Conservation (phyloP, 2,113 vertebrate species). For the Semnornis frantzii region DNA sequence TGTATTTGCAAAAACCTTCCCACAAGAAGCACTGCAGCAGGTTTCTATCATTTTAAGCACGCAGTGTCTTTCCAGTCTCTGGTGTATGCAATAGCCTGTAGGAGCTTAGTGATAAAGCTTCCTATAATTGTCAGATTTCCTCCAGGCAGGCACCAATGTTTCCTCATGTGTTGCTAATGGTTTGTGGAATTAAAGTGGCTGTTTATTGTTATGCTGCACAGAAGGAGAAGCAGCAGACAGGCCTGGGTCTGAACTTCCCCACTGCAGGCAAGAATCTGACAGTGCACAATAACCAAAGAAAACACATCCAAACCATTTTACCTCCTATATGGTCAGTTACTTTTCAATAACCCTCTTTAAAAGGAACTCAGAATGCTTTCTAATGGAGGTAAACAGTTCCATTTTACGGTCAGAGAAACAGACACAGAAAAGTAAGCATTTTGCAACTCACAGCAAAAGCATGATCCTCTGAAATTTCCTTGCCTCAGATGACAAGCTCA, state of each 20-base stretch:
- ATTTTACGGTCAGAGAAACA: not conserved
- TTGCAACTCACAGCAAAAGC: not conserved
- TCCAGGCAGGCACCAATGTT: slow-evolving; percentile 62
- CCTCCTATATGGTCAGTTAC: slow-evolving; percentile 12
- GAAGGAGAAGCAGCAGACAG: slow-evolving; percentile 37
- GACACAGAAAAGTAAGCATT: not conserved
- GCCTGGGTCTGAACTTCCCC: not conserved
- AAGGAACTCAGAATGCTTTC: slow-evolving; percentile 26
- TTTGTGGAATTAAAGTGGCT: slow-evolving; percentile 56
- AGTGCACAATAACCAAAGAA: slow-evolving; percentile 11
- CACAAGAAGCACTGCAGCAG: slow-evolving; percentile 34
- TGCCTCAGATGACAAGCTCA: not conserved
- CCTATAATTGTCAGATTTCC: slow-evolving; percentile 63
- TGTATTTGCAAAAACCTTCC: not conserved
- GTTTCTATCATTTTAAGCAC: slow-evolving; percentile 55
- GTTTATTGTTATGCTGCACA: slow-evolving; percentile 53
- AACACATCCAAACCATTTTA: not conserved
- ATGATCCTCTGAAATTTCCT: not conserved
- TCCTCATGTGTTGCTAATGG: slow-evolving; percentile 67
- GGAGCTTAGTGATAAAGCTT: slow-evolving; percentile 64
- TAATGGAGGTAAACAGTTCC: not conserved
- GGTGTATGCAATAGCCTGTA: slow-evolving; percentile 33
- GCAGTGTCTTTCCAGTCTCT: slow-evolving; percentile 35
- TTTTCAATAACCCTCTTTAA: not conserved
- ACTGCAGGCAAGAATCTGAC: slow-evolving; percentile 42